Evolutionary conservation across 2,888 invertebrate genomes (phyloP).

Genomic region (Stenodema calcarata): DNA sequence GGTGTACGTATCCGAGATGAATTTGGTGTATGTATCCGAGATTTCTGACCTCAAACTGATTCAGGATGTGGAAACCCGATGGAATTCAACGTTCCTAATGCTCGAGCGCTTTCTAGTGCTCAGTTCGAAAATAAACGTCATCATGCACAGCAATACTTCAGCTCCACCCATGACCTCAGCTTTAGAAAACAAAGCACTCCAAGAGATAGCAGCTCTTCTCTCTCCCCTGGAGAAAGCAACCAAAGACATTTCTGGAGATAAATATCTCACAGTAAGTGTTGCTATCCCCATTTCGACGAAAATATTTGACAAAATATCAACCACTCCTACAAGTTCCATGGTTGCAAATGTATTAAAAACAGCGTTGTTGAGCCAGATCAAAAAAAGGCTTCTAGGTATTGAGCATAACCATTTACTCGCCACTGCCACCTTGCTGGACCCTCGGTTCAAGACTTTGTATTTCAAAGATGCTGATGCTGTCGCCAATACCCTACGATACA

Average conservation of each 20-base stretch:
- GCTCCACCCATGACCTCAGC: neutral
- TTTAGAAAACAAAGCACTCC: neutral
- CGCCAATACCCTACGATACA: neutral
- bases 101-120: neutral
- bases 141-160: neutral
- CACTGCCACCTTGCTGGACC: neutral
- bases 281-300: neutral
- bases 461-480: neutral
- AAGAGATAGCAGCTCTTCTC: neutral
- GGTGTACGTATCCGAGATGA: constrained; percentile 52
- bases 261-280: neutral
- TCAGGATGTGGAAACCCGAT: constrained; percentile 51
- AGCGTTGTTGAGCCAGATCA: too few relatives aligned
- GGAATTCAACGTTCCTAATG: neutral
- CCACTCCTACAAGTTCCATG: neutral
- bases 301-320: neutral
- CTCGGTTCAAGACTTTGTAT: too few relatives aligned
- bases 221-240: neutral
- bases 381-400: neutral
- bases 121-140: neutral
- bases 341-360: neutral
- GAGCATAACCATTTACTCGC: neutral
- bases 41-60: constrained; percentile 45
- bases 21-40: neutral
- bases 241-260: neutral